These are phyloP conservation scores for Maniola jurtina DNA, from an alignment of 1,140 invertebrate species.

Conservation along the genomic window DNA sequence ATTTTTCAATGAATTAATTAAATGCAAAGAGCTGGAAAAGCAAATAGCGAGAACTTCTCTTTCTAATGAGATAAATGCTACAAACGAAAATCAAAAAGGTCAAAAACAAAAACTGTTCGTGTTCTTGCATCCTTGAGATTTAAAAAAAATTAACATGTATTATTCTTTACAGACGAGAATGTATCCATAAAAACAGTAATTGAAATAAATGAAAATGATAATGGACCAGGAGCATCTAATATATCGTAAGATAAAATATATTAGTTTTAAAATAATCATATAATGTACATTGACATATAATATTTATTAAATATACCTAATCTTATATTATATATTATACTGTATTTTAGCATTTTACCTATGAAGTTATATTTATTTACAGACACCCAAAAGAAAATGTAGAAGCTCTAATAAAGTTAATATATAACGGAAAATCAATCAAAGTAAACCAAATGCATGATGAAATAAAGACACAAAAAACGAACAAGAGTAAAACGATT, in stretches of 20 bases:
- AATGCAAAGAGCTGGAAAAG: conserved; percentile 38
- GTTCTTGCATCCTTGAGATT: conserved; percentile 1
- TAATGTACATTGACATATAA: no score
- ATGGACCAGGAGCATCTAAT: conserved; percentile 27
- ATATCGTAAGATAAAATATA: conserved; percentile 34
- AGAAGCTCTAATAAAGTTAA: conserved; percentile 49
- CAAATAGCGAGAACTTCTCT: conserved; percentile 18
- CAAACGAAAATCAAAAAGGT: conserved; percentile 9
- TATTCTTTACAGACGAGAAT: conserved; percentile 42
- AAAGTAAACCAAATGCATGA: conserved; percentile 41
- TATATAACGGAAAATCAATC: conserved; percentile 55
- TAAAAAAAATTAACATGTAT: background rate
- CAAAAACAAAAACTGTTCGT: background rate
- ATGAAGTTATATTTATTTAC: conserved; percentile 26
- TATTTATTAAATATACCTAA: no score
- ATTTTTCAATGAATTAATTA: conserved; percentile 41
- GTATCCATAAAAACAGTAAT: conserved; percentile 51
- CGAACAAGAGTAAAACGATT: conserved; percentile 4
- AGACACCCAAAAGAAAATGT: conserved; percentile 41
- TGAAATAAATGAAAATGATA: conserved; percentile 42
- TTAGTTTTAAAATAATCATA: background rate
- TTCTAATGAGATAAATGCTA: background rate
- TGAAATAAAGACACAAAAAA: conserved; percentile 7
- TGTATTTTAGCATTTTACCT: background rate
- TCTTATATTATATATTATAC: no score